Evolutionary conservation across 2,113 vertebrate genomes (phyloP).

Genomic region (Alexandromys fortis): DNA sequence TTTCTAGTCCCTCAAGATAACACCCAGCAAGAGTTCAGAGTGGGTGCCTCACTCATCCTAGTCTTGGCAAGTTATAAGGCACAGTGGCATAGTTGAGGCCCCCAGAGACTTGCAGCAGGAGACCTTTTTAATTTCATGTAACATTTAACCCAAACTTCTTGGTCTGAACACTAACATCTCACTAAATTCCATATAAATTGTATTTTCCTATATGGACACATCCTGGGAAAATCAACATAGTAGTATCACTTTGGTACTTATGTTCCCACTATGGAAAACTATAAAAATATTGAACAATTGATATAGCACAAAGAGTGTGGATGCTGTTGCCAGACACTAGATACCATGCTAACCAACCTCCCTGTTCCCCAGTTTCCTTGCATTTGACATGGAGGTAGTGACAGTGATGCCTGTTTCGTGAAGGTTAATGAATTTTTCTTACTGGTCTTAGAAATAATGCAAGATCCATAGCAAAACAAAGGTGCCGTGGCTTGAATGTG

Average conservation of each 20-base stretch:
- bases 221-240: neutral
- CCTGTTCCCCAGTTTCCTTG: neutral
- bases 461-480: neutral
- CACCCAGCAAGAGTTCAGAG: neutral
- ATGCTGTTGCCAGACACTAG: neutral
- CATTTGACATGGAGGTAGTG: neutral
- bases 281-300: neutral
- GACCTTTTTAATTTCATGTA: neutral
- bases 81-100: neutral
- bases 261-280: neutral
- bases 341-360: neutral
- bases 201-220: neutral
- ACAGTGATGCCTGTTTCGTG: neutral
- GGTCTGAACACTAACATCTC: neutral
- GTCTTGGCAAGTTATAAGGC: neutral
- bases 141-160: slow-evolving; percentile 15
- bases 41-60: neutral
- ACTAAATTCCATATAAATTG: neutral
- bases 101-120: neutral
- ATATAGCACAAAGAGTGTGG: neutral
- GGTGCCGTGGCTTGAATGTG: neutral
- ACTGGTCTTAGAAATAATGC: neutral
- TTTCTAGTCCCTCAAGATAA: neutral
- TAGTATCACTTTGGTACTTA: neutral
- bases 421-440: neutral